phyloP scores from a whole-genome alignment of 2,797 vertebrate genomes.

The Choloepus didactylus region DNA sequence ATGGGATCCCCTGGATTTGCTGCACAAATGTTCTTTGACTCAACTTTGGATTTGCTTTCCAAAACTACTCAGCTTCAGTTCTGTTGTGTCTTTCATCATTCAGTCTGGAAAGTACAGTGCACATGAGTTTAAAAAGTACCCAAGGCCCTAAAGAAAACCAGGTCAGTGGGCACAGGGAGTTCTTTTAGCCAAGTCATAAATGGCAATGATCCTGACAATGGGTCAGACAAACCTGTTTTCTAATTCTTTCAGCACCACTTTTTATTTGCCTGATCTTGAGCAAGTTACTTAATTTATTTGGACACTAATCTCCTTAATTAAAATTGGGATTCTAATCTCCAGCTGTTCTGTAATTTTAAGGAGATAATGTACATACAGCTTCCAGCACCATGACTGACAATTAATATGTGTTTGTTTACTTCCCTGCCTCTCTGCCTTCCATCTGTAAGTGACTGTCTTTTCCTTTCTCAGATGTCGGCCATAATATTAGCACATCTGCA shows the following conservation, averaged over 20 bases:
- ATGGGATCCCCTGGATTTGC: too few relatives aligned
- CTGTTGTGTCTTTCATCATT: not conserved
- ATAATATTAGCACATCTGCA: not conserved
- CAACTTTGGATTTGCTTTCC: not conserved
- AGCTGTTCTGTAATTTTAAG: not conserved
- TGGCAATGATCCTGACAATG: not conserved
- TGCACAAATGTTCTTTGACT: not conserved
- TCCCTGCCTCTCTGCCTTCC: not conserved
- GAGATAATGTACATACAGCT: not conserved
- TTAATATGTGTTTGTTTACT: not conserved
- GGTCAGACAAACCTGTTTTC: not conserved
- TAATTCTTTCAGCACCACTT: not conserved
- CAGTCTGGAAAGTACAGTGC: not conserved
- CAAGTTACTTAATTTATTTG: not conserved
- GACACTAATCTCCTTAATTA: not conserved
- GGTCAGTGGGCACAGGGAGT: not conserved
- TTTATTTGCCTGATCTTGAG: not conserved
- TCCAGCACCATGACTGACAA: not conserved
- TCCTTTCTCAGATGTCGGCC: not conserved
- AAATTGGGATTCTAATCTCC: not conserved
- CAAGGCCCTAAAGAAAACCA: not conserved
- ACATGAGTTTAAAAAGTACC: not conserved
- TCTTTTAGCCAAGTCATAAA: not conserved
- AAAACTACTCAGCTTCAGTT: not conserved
- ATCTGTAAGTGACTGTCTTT: not conserved